A percentile compares a stretch with the other conserved stretches of the same genome.
Conservation (phyloP, 2,113 vertebrate species). For the Myrmecobius fasciatus region DNA sequence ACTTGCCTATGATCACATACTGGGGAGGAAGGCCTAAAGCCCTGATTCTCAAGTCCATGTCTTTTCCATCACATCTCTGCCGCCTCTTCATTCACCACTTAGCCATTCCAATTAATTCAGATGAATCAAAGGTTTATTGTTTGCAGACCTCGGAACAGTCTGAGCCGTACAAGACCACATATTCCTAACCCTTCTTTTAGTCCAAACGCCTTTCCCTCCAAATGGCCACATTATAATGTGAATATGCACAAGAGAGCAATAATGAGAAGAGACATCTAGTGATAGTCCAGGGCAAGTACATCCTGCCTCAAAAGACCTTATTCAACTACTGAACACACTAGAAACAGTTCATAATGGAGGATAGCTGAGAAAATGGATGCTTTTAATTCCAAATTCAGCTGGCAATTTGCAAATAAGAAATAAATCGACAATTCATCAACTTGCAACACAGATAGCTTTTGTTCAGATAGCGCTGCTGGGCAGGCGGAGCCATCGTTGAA, state of each 20-base stretch:
- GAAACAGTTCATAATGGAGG: slow-evolving; percentile 46
- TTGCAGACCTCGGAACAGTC: background rate
- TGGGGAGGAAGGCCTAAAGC: background rate
- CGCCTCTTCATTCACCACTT: background rate
- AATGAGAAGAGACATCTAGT: slow-evolving; percentile 26
- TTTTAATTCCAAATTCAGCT: slow-evolving; percentile 54
- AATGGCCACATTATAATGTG: background rate
- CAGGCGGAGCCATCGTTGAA: slow-evolving; percentile 38
- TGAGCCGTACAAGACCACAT: background rate
- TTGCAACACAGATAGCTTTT: slow-evolving; percentile 62
- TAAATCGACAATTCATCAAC: slow-evolving; percentile 70
- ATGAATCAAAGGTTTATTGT: background rate
- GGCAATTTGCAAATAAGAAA: slow-evolving; percentile 63
- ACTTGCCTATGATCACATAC: background rate
- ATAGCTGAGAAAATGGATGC: background rate
- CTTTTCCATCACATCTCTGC: background rate
- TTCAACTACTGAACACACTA: slow-evolving; percentile 5
- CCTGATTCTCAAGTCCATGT: background rate
- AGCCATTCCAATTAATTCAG: background rate
- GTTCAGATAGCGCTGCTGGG: background rate
- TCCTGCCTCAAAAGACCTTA: slow-evolving; percentile 37
- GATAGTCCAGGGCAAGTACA: slow-evolving; percentile 15
- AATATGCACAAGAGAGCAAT: slow-evolving; percentile 18
- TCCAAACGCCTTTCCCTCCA: background rate
- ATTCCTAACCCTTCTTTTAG: background rate